These are phyloP conservation scores for Luperina testacea DNA, from an alignment of 2,888 invertebrate species.

Conservation along the genomic window DNA sequence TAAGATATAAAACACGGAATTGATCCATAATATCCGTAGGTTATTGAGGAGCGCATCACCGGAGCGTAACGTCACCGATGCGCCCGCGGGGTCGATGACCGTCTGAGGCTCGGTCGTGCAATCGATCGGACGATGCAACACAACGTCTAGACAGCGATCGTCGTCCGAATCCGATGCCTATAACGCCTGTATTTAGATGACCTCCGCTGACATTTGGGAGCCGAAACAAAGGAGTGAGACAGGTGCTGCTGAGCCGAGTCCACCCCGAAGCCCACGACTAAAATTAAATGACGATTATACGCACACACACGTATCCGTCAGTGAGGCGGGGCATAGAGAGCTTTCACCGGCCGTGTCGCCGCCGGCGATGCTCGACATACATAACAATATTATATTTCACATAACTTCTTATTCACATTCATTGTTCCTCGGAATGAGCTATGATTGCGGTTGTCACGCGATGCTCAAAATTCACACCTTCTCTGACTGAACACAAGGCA, in stretches of 20 bases:
- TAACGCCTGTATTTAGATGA: conserved; percentile 89
- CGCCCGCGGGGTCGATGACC: conserved; percentile 89
- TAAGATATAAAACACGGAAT: conserved; percentile 75
- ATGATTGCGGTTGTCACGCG: conserved; percentile 78
- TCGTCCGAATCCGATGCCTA: conserved; percentile 85
- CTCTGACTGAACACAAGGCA: conserved; percentile 18
- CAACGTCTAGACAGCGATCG: conserved; percentile 88
- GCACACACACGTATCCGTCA: conserved; percentile 71
- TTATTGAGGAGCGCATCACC: conserved; percentile 88
- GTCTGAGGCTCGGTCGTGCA: conserved; percentile 88
- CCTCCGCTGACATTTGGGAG: conserved; percentile 88
- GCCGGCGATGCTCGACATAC: conserved; percentile 78
- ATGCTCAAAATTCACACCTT: conserved; percentile 73
- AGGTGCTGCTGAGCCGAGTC: conserved; percentile 86
- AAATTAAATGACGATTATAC: conserved; percentile 85
- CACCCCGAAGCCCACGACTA: conserved; percentile 80
- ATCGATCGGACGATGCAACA: conserved; percentile 89
- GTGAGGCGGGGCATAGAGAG: conserved; percentile 76
- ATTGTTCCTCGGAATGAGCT: conserved; percentile 71
- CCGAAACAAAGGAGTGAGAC: conserved; percentile 88
- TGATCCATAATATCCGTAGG: conserved; percentile 81
- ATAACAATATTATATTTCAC: conserved; percentile 72
- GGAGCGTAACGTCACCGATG: conserved; percentile 90
- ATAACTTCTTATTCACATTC: conserved; percentile 71
- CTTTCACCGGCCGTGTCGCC: conserved; percentile 83